Evolutionary conservation across 2,113 vertebrate genomes (phyloP), one percentile per base, ranked within the genome.

Genomic region (Prolemur simus): DNA sequence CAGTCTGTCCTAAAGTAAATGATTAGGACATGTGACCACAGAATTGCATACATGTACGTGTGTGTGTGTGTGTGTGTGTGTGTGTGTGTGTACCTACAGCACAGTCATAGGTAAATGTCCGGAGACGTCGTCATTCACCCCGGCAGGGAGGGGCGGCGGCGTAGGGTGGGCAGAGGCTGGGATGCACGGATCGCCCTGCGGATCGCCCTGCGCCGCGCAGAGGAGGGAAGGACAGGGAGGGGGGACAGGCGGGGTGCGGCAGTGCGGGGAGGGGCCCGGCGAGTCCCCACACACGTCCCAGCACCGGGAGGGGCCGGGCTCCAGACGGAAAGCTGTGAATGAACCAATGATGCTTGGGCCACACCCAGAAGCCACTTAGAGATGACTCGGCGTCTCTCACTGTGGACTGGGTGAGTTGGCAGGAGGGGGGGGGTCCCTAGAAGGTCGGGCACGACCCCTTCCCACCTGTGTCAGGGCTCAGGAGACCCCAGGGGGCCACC

Each of bases 271-370:
- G 39, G 45, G 29, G 56, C 27, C 2, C 0, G 0, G 4, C 4
- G 39, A 32, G 25, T 6, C 29, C 49, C 29, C 21, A 10, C 14
- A 10, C 21, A 13, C 2, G 1, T 6, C 13, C 52, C 8, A 8
- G 47, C n/a, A 14, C 37, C 4, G 3, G 15, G 9, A 32, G 21
- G 6, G 8, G 8, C 8, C 21, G 20, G n/a, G 37, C 76, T n/a
- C 27, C 1, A 7, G 17, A 18, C 5, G 0, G 3, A 6, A 2
- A 37, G 56, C 2, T 3, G 8, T 42, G 37, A 13, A 34, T 39
- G 39, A 74, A 9, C 0, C 2, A 60, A 23, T 6, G 23, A 21
- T 49, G 12, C 37, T 60, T 18, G 11, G 10, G 34, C 27, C 29
- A 34, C 21, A 18, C 39, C 29, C 29, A n/a, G 66, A 32, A n/a